Base-by-base conservation (phyloP, 2,797 vertebrate genomes). In the Labroides dimidiatus region DNA sequence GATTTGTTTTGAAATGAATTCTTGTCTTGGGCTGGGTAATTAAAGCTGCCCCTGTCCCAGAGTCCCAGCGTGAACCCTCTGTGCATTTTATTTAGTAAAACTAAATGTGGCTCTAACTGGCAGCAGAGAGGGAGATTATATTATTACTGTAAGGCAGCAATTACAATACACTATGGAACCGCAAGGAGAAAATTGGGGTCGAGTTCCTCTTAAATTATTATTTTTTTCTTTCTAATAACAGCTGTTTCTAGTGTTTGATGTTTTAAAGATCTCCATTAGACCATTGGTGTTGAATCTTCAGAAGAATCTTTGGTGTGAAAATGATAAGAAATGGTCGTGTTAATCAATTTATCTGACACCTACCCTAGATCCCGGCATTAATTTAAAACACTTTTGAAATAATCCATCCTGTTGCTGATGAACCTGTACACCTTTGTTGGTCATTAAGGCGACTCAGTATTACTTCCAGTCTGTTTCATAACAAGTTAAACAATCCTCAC, bases 1-100 rank as follows among this genome's bases (percentile, higher is more conserved):
- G 93, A 93, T 93, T 92, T 88, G 78, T 84, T 89, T 84, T 86
- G 75, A 91, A 88, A 91, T 91, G 71, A 87, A 87, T 84, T 91
- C 89, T 78, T 88, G 72, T 91, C 78, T 79, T 81, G 78, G 78
- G 82, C 76, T 63, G 66, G 81, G 78, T 93, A 93, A 94, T 93
- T 92, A 93, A 91, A 86, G 82, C 80, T 81, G 44, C 60, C 81
- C 27, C 76, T 77, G 84, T 84, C 84, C 73, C 84, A 66, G 61
- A 64, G 76, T 87, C 88, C 81, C 82, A 74, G 36, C 73, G 51
- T 84, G 68, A 67, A 55, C 60, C 50, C 50, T 75, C 77, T 72
- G 64, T 83, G 77, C 60, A 62, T 85, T 89, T 84, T 78, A 84
- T 85, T 89, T 79, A 71, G 70, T 61, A 52, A 75, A 81, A 50